These are phyloP conservation scores for Euclidia mi DNA, from an alignment of 2,888 invertebrate genomes.

Conservation along the genomic window DNA sequence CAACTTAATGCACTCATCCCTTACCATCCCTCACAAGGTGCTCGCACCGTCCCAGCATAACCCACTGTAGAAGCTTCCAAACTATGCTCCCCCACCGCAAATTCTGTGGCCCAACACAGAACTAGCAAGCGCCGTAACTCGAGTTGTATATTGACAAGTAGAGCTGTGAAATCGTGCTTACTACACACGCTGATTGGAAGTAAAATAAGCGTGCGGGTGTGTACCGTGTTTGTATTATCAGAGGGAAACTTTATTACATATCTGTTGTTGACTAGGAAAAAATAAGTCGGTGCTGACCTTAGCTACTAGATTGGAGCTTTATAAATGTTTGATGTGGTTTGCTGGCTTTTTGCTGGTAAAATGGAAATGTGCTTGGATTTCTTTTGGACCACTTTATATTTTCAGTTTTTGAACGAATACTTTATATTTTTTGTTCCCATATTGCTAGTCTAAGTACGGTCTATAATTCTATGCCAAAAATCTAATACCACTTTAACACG, in stretches of 20 bases:
- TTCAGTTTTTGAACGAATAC: too few relatives aligned
- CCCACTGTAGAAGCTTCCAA: too few relatives aligned
- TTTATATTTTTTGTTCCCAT: too few relatives aligned
- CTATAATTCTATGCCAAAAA: too few relatives aligned
- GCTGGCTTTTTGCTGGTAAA: background rate
- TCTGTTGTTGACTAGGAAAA: slow-evolving; percentile 38
- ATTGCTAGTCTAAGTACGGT: too few relatives aligned
- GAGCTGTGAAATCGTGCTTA: slow-evolving; percentile 53
- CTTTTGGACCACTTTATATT: too few relatives aligned
- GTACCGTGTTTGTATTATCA: slow-evolving; percentile 44
- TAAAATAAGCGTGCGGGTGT: slow-evolving; percentile 46
- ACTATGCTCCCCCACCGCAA: slow-evolving; percentile 21
- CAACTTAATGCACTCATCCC: too few relatives aligned
- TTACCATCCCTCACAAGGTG: too few relatives aligned
- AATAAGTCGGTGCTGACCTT: slow-evolving; percentile 11
- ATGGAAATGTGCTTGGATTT: too few relatives aligned
- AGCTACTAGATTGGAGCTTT: background rate
- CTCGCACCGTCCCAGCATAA: too few relatives aligned
- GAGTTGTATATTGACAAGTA: slow-evolving; percentile 53
- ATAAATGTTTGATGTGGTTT: background rate
- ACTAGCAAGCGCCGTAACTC: slow-evolving; percentile 44
- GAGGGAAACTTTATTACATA: slow-evolving; percentile 31
- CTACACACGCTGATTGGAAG: slow-evolving; percentile 46
- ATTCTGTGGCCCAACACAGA: slow-evolving; percentile 32
- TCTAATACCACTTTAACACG: too few relatives aligned